Evolutionary conservation across 2,888 invertebrate genomes (phyloP).

Genomic region (Diogma glabrata): DNA sequence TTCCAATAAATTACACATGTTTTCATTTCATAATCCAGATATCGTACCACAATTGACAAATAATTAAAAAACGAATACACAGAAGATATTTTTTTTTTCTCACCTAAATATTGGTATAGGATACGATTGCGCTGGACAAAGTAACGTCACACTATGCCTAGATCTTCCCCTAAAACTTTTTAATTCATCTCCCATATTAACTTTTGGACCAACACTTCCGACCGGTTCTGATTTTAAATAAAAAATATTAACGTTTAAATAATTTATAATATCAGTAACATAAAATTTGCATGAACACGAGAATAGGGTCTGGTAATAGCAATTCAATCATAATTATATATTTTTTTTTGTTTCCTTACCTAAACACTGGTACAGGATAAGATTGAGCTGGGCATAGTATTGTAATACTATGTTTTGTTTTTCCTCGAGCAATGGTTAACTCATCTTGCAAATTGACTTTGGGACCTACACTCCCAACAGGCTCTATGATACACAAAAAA

Average conservation of each 20-base stretch:
- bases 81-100: too few species aligned
- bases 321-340: too few species aligned
- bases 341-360: constrained; percentile 50
- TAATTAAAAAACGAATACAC: too few species aligned
- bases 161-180: constrained; percentile 48
- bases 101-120: constrained; percentile 55
- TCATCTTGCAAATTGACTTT: constrained; percentile 49
- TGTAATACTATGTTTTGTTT: constrained; percentile 39
- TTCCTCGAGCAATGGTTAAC: constrained; percentile 28
- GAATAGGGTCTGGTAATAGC: neutral
- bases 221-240: constrained; percentile 58
- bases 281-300: neutral
- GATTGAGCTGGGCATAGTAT: constrained; percentile 53
- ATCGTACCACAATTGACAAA: too few species aligned
- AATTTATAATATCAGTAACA: too few species aligned
- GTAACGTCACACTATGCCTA: constrained; percentile 44
- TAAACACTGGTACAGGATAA: constrained; percentile 59
- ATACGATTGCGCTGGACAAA: constrained; percentile 57
- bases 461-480: constrained; percentile 48
- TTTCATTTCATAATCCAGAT: too few species aligned
- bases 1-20: too few species aligned
- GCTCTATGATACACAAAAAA: constrained; percentile 38
- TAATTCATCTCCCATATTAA: constrained; percentile 46
- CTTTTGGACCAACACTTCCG: constrained; percentile 63
- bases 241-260: too few species aligned